phyloP scores from a whole-genome alignment of 1,140 invertebrate species.

The Drosophila arawakana region DNA sequence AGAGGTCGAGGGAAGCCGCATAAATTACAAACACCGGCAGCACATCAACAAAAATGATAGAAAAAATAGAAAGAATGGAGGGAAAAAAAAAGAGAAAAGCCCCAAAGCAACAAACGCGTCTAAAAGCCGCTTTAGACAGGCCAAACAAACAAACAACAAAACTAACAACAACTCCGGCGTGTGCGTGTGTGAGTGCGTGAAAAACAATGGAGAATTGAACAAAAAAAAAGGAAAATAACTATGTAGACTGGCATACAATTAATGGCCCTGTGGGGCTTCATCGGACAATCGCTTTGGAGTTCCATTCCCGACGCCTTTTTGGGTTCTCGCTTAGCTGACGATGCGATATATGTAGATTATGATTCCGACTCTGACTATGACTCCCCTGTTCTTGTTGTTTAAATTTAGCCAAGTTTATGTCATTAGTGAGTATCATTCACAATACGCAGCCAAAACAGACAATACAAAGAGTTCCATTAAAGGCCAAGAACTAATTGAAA shows the following conservation, averaged over 20 bases:
- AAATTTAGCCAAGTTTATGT: constrained; percentile 8
- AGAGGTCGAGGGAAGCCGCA: constrained; percentile 61
- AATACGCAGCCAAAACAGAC: background rate
- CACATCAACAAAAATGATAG: constrained; percentile 59
- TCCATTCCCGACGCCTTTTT: constrained; percentile 38
- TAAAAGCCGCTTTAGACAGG: constrained; percentile 67
- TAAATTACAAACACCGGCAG: constrained; percentile 73
- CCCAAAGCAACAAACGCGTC: constrained; percentile 61
- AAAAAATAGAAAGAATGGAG: constrained; percentile 2
- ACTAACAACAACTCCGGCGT: constrained; percentile 53
- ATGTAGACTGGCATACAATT: constrained; percentile 71
- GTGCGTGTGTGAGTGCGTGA: constrained; percentile 32
- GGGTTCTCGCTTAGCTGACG: constrained; percentile 12
- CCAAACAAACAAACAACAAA: constrained; percentile 60
- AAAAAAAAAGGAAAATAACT: constrained; percentile 23
- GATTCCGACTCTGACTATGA: too few relatives aligned
- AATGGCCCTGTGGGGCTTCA: constrained; percentile 79
- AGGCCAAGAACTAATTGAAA: constrained; percentile 23
- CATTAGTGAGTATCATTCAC: constrained; percentile 20
- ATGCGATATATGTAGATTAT: background rate
- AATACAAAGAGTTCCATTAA: background rate
- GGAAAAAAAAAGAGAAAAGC: constrained; percentile 28
- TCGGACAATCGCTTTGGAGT: constrained; percentile 55
- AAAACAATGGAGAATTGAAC: constrained; percentile 45
- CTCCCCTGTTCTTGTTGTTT: constrained; percentile 4